Percentiles rank a stretch among this genome's conserved stretches.
Conservation (phyloP, 1,140 invertebrate species). For the Hermetia illucens region DNA sequence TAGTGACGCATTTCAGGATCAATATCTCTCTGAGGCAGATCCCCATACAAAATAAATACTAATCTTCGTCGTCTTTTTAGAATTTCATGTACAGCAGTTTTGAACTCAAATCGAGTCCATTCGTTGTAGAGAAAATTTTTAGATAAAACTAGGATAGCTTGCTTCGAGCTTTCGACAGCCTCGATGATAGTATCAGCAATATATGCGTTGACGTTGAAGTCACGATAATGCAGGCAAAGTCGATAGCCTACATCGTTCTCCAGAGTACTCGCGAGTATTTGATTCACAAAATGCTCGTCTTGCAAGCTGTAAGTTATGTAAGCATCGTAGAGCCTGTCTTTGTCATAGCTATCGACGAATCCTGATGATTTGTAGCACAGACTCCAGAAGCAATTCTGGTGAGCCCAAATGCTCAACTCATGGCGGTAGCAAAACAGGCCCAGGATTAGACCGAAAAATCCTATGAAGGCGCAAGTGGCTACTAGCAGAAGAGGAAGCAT, state of each 20-base stretch:
- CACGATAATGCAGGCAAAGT: constrained; percentile 73
- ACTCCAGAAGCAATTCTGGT: constrained; percentile 58
- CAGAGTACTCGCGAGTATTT: constrained; percentile 67
- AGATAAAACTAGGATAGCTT: constrained; percentile 80
- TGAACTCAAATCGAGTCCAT: constrained; percentile 89
- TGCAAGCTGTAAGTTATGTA: constrained; percentile 84
- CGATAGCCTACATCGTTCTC: constrained; percentile 67
- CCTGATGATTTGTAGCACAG: constrained; percentile 68
- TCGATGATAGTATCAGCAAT: constrained; percentile 80
- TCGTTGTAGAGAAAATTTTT: constrained; percentile 88
- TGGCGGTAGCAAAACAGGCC: constrained; percentile 67
- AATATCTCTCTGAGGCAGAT: constrained; percentile 68
- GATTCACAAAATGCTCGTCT: constrained; percentile 76
- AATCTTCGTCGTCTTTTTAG: constrained; percentile 67
- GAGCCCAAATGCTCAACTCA: constrained; percentile 73
- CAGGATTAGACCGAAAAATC: constrained; percentile 54
- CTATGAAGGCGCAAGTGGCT: constrained; percentile 56
- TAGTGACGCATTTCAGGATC: constrained; percentile 80
- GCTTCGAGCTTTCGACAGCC: constrained; percentile 74
- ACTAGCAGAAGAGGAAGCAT: constrained; percentile 62
- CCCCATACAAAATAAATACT: constrained; percentile 74
- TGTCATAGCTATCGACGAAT: constrained; percentile 54
- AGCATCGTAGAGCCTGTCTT: constrained; percentile 76
- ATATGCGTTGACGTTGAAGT: constrained; percentile 69
- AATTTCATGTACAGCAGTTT: constrained; percentile 79